Conservation (phyloP, 2,113 vertebrate genomes). For the Natator depressus region DNA sequence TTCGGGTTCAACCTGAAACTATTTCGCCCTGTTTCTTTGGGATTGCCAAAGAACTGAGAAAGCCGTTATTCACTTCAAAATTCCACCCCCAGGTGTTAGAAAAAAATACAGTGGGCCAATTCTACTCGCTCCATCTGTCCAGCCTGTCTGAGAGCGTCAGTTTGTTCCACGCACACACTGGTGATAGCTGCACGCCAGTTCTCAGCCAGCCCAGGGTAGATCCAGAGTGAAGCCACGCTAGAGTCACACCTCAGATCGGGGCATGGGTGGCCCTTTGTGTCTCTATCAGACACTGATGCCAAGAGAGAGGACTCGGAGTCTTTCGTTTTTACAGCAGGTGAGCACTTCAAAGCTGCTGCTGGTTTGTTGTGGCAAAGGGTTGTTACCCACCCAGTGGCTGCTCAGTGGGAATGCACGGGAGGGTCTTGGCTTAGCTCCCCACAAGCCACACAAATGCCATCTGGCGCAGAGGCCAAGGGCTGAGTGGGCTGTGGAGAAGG, state of each 20-base stretch:
- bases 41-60: neutral
- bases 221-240: neutral
- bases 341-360: neutral
- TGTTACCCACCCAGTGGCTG: too few relatives aligned
- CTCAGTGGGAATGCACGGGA: neutral
- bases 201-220: neutral
- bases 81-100: neutral
- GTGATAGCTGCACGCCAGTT: neutral
- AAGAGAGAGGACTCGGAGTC: neutral
- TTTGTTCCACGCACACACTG: neutral
- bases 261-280: neutral
- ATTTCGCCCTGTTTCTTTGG: neutral
- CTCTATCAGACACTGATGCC: neutral
- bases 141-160: neutral
- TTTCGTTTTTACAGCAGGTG: neutral
- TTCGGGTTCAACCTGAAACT: neutral
- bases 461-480: neutral
- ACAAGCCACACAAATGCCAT: too few relatives aligned
- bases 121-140: neutral
- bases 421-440: neutral
- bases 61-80: neutral
- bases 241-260: neutral
- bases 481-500: neutral
- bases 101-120: neutral
- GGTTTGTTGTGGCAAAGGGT: neutral